phyloP scores from a whole-genome alignment of 2,888 invertebrate species.

The Allolobophora icterica region DNA sequence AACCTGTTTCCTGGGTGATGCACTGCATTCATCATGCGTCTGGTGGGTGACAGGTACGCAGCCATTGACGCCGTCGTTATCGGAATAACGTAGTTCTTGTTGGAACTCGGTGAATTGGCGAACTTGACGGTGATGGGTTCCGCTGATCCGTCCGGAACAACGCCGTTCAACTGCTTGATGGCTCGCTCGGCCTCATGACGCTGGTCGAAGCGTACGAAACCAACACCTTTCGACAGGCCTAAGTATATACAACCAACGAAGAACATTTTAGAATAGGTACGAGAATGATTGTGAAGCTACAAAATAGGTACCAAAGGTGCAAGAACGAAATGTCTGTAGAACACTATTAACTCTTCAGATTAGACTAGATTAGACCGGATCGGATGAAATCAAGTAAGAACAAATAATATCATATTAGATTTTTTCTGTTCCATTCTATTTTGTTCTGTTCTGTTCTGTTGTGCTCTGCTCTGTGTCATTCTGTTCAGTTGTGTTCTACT shows the following conservation, averaged over 20 bases:
- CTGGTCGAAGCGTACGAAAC: constrained; percentile 90
- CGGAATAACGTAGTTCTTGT: constrained; percentile 29
- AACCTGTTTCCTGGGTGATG: constrained; percentile 75
- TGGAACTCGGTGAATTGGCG: constrained; percentile 80
- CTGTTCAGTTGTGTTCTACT: too few species aligned
- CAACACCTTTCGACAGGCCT: constrained; percentile 89
- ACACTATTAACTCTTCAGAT: too few species aligned
- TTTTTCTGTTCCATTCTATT: too few species aligned
- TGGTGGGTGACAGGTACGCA: constrained; percentile 67
- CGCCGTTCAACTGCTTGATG: constrained; percentile 87
- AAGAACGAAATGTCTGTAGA: too few species aligned
- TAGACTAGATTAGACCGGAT: too few species aligned
- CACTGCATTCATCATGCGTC: constrained; percentile 77
- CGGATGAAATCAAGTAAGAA: too few species aligned
- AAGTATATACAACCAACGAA: constrained; percentile 43
- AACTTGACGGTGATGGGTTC: constrained; percentile 93
- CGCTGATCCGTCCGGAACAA: constrained; percentile 83
- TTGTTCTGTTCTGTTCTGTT: too few species aligned
- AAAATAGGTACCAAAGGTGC: too few species aligned
- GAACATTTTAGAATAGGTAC: not conserved
- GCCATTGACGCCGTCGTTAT: constrained; percentile 27
- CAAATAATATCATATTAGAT: too few species aligned
- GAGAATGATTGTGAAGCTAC: not conserved
- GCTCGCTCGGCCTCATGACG: constrained; percentile 87
- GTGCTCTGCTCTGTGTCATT: too few species aligned